phyloP scores from a whole-genome alignment of 92 coral and sea anemone genomes.

The Zoanthus gigantus region DNA sequence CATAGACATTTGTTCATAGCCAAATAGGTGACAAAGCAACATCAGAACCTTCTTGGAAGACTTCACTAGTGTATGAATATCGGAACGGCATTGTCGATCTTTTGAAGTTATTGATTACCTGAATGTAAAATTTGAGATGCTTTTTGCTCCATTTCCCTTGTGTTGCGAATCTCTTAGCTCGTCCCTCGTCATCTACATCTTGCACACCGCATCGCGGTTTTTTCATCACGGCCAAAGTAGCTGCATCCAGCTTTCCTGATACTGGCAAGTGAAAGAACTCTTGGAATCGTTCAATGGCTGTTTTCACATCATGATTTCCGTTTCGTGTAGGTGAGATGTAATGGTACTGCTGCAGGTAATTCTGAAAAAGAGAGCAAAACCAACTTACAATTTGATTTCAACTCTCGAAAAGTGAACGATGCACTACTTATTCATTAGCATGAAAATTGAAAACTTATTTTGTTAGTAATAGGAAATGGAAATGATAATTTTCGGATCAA shows the following conservation, averaged over 20 bases:
- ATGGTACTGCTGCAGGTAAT: conserved; percentile 71
- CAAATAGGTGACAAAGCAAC: no score
- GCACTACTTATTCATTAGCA: no score
- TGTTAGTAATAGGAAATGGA: no score
- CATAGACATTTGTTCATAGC: no score
- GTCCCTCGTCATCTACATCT: conserved; percentile 71
- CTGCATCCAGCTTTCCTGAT: conserved; percentile 75
- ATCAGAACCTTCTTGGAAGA: no score
- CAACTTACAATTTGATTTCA: no score
- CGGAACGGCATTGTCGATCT: no score
- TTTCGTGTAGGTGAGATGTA: conserved; percentile 80
- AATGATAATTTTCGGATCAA: no score
- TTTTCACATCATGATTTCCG: conserved; percentile 73
- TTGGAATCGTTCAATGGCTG: conserved; percentile 79
- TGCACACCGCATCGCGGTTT: conserved; percentile 92
- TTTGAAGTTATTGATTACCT: background rate
- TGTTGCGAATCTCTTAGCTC: conserved; percentile 65
- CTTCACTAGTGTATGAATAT: no score
- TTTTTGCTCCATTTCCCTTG: conserved; percentile 61
- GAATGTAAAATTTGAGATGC: conserved; percentile 50
- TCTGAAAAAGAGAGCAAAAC: no score
- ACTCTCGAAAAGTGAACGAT: no score
- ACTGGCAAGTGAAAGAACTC: conserved; percentile 76
- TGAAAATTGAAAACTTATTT: no score
- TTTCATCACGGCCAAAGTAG: conserved; percentile 78